Percentiles rank a stretch among this genome's conserved stretches.
Evolutionary conservation across 2,113 vertebrate species (phyloP).

Genomic region (Odobenus rosmarus): DNA sequence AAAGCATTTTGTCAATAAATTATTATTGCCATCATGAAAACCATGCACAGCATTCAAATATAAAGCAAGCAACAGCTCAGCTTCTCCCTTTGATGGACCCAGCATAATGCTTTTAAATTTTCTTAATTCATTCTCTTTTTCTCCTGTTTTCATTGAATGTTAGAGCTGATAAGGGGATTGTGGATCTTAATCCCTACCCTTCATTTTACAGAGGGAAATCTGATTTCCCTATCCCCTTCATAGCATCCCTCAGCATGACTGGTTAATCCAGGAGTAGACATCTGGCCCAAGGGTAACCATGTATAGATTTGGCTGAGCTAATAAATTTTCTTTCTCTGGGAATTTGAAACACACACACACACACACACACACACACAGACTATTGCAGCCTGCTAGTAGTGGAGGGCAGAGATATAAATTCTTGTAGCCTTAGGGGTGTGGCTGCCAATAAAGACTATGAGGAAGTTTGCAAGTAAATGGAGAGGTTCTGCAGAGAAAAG

Average conservation of each 20-base stretch:
- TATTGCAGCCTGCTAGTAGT: neutral
- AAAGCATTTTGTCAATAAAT: slow-evolving; percentile 77
- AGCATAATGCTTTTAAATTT: slow-evolving; percentile 16
- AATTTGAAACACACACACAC: neutral
- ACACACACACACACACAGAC: neutral
- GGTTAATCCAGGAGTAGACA: neutral
- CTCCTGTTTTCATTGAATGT: neutral
- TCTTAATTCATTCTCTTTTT: slow-evolving; percentile 7
- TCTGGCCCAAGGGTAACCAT: neutral
- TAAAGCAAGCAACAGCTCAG: neutral
- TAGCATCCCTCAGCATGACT: neutral
- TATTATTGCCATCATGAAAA: slow-evolving; percentile 69
- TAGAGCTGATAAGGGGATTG: neutral
- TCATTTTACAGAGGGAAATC: slow-evolving; percentile 36
- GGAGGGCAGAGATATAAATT: neutral
- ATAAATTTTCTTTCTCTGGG: neutral
- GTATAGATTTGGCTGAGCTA: neutral
- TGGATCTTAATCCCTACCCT: slow-evolving; percentile 2
- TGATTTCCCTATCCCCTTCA: neutral
- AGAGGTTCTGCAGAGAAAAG: neutral
- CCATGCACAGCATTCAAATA: slow-evolving; percentile 39
- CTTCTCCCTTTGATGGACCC: slow-evolving; percentile 35
- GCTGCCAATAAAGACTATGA: neutral
- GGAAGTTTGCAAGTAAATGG: neutral
- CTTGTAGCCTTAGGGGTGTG: neutral